Conservation (phyloP, 35 echinoderm and acorn worm species). For the Stichopus chloronotus region DNA sequence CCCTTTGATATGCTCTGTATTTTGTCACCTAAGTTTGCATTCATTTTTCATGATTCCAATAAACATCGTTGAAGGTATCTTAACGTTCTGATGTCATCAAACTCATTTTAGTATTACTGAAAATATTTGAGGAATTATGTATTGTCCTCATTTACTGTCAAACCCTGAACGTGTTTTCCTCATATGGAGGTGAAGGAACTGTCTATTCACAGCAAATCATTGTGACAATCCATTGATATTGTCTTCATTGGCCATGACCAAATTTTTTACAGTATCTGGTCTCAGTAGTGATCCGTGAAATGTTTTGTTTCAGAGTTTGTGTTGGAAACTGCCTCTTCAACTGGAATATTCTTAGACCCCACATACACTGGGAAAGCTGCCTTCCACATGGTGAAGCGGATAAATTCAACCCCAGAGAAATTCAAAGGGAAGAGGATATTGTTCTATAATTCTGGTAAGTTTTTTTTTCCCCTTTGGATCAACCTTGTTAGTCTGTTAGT, state of each 20-base stretch:
- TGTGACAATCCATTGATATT: too few species aligned
- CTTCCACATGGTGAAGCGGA: slow-evolving; percentile 67
- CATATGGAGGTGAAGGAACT: too few species aligned
- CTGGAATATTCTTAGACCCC: slow-evolving; percentile 90
- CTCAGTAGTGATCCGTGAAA: too few species aligned
- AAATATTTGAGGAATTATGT: too few species aligned
- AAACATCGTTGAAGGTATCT: not conserved
- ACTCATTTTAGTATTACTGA: too few species aligned
- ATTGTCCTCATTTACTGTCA: too few species aligned
- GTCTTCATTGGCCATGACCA: too few species aligned
- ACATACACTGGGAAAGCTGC: slow-evolving; percentile 89
- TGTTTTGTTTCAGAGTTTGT: slow-evolving; percentile 79
- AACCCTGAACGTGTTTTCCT: too few species aligned
- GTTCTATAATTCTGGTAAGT: slow-evolving; percentile 90
- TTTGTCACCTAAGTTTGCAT: not conserved
- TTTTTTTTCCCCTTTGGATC: not conserved
- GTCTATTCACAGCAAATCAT: too few species aligned
- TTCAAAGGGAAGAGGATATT: slow-evolving; percentile 92
- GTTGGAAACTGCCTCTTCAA: slow-evolving; percentile 68
- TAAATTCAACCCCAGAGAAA: slow-evolving; percentile 57
- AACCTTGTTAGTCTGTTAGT: not conserved
- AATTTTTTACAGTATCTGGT: too few species aligned
- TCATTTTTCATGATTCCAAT: not conserved
- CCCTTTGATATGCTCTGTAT: not conserved
- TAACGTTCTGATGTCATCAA: not conserved